phyloP scores from a whole-genome alignment of 1,140 invertebrate species.

The Zaprionus camerounensis region DNA sequence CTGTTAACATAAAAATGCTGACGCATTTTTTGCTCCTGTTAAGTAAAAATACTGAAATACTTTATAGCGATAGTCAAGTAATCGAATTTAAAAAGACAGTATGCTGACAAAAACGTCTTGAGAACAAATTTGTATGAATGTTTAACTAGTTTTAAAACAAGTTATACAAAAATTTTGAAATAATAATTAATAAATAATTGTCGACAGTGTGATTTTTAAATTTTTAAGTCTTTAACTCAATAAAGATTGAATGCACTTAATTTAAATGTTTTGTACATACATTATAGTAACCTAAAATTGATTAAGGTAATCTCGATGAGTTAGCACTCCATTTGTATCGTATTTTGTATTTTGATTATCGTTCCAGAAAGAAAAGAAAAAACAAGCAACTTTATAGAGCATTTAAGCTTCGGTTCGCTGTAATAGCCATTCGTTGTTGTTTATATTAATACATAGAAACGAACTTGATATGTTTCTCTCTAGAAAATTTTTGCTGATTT shows the following conservation, averaged over 20 bases:
- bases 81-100: not conserved
- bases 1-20: slow-evolving; percentile 5
- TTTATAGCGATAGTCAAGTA: not conserved
- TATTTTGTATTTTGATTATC: too few species aligned
- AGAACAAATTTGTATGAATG: not conserved
- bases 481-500: slow-evolving; percentile 15
- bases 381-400: not conserved
- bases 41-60: slow-evolving; percentile 1
- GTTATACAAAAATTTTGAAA: too few species aligned
- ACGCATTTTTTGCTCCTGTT: slow-evolving; percentile 5
- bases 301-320: too few species aligned
- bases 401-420: not conserved
- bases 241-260: too few species aligned
- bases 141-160: too few species aligned
- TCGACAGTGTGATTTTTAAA: too few species aligned
- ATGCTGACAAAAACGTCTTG: not conserved
- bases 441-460: slow-evolving; percentile 8
- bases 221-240: too few species aligned
- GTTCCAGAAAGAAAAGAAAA: not conserved
- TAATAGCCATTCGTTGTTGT: not conserved
- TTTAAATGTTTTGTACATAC: too few species aligned
- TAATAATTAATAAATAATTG: not conserved
- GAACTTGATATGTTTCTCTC: slow-evolving; percentile 4
- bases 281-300: too few species aligned
- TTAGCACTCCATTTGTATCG: too few species aligned